Conservation (phyloP, 1,140 invertebrate species). For the Helicoverpa zea region DNA sequence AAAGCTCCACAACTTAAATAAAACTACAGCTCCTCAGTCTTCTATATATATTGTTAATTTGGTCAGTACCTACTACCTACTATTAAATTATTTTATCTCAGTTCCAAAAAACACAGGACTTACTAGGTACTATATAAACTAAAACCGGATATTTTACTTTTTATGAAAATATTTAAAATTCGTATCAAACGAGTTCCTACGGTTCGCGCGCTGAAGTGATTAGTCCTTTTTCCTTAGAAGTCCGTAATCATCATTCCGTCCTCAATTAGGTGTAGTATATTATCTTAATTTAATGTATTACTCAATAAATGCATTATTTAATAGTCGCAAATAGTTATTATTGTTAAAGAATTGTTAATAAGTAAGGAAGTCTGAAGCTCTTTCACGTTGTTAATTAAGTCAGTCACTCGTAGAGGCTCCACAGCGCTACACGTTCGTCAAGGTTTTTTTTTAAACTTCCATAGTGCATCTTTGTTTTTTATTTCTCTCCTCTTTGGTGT, state of each 20-base stretch:
- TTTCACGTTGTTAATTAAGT: slow-evolving; percentile 17
- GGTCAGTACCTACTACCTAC: too few species aligned
- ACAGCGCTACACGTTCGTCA: slow-evolving; percentile 27
- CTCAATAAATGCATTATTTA: slow-evolving; percentile 11
- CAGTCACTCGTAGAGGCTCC: slow-evolving; percentile 44
- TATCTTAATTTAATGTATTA: neutral
- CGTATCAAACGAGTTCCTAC: slow-evolving; percentile 10
- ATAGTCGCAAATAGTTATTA: slow-evolving; percentile 6
- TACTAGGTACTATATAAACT: neutral
- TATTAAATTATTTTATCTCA: too few species aligned
- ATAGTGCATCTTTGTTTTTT: slow-evolving; percentile 18
- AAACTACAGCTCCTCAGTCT: too few species aligned
- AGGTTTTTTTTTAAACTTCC: slow-evolving; percentile 14
- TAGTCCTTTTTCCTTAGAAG: slow-evolving; percentile 7
- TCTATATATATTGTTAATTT: too few species aligned
- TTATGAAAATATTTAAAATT: neutral
- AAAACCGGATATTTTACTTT: slow-evolving; percentile 14
- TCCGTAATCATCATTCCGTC: neutral
- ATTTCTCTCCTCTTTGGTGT: neutral
- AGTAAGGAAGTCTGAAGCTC: neutral
- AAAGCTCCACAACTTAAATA: too few species aligned
- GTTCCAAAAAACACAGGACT: too few species aligned
- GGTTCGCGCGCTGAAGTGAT: neutral
- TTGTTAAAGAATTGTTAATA: neutral
- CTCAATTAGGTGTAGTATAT: neutral